phyloP scores from a whole-genome alignment of 2,113 vertebrate genomes.

The Spilogale gracilis region DNA sequence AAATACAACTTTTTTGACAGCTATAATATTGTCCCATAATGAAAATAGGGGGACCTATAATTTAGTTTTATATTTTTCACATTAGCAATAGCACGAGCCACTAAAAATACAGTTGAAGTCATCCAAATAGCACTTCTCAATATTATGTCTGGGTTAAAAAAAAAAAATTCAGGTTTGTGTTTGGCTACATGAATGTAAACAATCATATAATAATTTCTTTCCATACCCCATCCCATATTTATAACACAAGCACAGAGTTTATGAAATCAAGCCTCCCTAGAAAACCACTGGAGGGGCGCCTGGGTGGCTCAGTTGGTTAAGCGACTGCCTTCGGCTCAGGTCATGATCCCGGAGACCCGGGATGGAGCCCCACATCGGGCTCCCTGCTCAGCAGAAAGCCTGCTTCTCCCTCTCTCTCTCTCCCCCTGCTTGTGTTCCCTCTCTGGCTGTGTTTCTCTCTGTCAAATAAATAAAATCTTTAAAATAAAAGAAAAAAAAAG shows the following conservation, averaged over 20 bases:
- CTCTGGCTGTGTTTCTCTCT: too few relatives aligned
- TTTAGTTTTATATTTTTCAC: slow-evolving; percentile 76
- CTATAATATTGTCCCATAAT: slow-evolving; percentile 68
- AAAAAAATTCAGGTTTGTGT: slow-evolving; percentile 40
- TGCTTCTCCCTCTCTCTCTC: too few relatives aligned
- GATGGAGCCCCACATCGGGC: too few relatives aligned
- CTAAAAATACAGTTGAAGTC: slow-evolving; percentile 72
- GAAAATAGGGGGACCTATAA: slow-evolving; percentile 72
- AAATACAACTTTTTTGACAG: slow-evolving; percentile 65
- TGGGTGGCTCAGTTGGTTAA: too few relatives aligned
- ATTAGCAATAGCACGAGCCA: slow-evolving; percentile 72
- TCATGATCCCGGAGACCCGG: too few relatives aligned
- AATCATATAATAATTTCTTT: slow-evolving; percentile 59
- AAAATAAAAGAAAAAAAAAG: too few relatives aligned
- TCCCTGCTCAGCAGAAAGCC: too few relatives aligned
- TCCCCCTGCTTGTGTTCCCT: too few relatives aligned
- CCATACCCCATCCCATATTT: background rate
- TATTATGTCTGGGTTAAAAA: slow-evolving; percentile 63
- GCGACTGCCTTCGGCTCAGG: too few relatives aligned
- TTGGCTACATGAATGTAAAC: slow-evolving; percentile 61
- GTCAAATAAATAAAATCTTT: too few relatives aligned
- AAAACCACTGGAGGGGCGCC: background rate
- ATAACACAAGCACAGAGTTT: slow-evolving; percentile 21
- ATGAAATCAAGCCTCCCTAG: background rate
- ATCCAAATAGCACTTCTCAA: slow-evolving; percentile 62